Evolutionary conservation across 2,113 vertebrate species (phyloP).

Genomic region (Alaudala cheleensis): DNA sequence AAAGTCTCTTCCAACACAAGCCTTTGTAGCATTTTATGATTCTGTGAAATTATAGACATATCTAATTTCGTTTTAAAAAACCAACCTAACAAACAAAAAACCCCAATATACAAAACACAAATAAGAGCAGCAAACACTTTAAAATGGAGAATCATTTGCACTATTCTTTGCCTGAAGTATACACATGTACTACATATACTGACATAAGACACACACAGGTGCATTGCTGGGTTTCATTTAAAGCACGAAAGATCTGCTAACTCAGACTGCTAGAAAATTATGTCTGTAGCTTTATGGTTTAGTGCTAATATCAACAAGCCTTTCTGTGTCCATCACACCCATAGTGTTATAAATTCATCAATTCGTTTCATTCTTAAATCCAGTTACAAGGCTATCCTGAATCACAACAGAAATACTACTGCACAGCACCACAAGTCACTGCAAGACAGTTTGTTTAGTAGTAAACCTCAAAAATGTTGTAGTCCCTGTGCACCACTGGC

Average conservation of each 20-base stretch:
- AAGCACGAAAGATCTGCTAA: background rate
- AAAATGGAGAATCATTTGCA: background rate
- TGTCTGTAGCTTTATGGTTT: background rate
- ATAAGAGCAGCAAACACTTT: background rate
- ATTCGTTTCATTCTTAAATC: background rate
- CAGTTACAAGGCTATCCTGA: background rate
- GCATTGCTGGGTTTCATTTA: background rate
- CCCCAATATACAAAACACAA: background rate
- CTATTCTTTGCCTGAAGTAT: background rate
- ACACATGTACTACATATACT: background rate
- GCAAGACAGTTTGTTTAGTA: background rate
- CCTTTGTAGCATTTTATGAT: background rate
- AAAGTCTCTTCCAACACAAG: background rate
- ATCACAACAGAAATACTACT: background rate
- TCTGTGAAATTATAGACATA: background rate
- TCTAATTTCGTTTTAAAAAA: background rate
- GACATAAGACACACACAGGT: background rate
- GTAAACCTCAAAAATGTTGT: background rate
- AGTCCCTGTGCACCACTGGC: background rate
- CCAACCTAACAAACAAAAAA: background rate
- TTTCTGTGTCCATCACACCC: background rate
- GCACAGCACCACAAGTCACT: background rate
- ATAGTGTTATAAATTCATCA: background rate
- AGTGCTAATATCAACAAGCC: background rate
- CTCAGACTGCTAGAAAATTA: background rate